Evolutionary conservation across 2,797 vertebrate species (phyloP).

Genomic region (Acanthopagrus latus): DNA sequence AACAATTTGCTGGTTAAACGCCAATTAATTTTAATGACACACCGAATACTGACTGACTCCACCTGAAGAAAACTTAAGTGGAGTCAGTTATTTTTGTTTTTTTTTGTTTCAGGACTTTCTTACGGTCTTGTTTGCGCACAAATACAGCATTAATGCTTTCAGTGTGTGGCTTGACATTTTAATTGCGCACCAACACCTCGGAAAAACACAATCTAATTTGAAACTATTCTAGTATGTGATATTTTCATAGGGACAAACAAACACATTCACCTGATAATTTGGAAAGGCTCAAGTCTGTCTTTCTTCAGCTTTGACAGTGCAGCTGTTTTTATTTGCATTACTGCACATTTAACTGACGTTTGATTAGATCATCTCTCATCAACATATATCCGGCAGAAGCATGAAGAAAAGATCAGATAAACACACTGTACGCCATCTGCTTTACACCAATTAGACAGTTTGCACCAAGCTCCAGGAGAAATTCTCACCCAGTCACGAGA

Average conservation of each 20-base stretch:
- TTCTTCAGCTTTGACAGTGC: background rate
- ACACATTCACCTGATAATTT: background rate
- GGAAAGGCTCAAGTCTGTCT: background rate
- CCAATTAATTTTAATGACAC: background rate
- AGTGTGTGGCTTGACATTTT: slow-evolving; percentile 4
- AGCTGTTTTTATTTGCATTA: too few relatives aligned
- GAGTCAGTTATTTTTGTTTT: background rate
- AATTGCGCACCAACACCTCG: background rate
- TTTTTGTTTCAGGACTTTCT: background rate
- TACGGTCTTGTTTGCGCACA: background rate
- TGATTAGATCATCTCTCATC: background rate
- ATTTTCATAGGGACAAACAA: background rate
- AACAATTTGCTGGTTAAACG: background rate
- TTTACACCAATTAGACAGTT: background rate
- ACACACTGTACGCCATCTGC: too few relatives aligned
- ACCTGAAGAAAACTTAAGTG: background rate
- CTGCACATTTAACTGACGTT: background rate
- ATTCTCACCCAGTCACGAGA: too few relatives aligned
- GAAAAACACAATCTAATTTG: background rate
- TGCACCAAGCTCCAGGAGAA: too few relatives aligned
- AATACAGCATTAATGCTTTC: background rate
- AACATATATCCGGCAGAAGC: background rate
- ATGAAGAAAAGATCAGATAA: background rate
- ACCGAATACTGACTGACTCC: background rate
- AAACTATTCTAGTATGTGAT: background rate